A percentile compares a stretch with the other conserved stretches of the same genome.
Evolutionary conservation across 2,888 invertebrate species (phyloP).

Genomic region (Metalampra italica): DNA sequence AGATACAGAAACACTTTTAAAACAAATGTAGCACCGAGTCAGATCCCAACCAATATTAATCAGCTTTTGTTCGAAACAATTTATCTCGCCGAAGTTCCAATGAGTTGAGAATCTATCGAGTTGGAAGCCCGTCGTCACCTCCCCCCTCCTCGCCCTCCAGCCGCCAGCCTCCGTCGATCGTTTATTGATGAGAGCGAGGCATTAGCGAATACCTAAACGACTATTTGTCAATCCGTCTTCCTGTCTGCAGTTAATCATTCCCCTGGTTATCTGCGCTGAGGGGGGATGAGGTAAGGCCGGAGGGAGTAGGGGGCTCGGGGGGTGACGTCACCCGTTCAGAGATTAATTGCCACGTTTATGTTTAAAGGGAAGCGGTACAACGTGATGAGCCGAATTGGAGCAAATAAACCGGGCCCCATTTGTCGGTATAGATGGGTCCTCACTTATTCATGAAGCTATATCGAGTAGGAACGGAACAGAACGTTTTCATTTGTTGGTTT

Average conservation of each 20-base stretch:
- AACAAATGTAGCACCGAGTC: background rate
- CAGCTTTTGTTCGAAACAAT: slow-evolving; percentile 34
- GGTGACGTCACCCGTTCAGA: slow-evolving; percentile 63
- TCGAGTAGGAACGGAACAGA: background rate
- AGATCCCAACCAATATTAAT: slow-evolving; percentile 18
- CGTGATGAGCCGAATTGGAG: slow-evolving; percentile 57
- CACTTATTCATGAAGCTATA: slow-evolving; percentile 4
- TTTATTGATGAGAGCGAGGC: slow-evolving; percentile 69
- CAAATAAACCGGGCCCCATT: slow-evolving; percentile 24
- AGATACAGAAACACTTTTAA: too few species aligned
- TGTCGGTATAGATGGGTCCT: slow-evolving; percentile 2
- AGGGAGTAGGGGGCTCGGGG: slow-evolving; percentile 18
- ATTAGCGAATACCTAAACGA: slow-evolving; percentile 76
- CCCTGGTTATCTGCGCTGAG: slow-evolving; percentile 52
- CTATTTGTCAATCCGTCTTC: slow-evolving; percentile 78
- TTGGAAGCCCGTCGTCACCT: slow-evolving; percentile 23
- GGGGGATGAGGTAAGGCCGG: slow-evolving; percentile 23
- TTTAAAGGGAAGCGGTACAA: slow-evolving; percentile 38
- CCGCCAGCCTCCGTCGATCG: slow-evolving; percentile 35
- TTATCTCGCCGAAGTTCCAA: slow-evolving; percentile 29
- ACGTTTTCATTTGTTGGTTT: too few species aligned
- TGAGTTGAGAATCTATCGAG: slow-evolving; percentile 24
- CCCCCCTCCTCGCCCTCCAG: slow-evolving; percentile 4
- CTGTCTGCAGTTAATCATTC: slow-evolving; percentile 75
- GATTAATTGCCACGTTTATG: slow-evolving; percentile 74